A percentile compares a stretch with the other conserved stretches of the same genome.
phyloP scores from a whole-genome alignment of 2,113 vertebrate genomes.

The Aramus guarauna region DNA sequence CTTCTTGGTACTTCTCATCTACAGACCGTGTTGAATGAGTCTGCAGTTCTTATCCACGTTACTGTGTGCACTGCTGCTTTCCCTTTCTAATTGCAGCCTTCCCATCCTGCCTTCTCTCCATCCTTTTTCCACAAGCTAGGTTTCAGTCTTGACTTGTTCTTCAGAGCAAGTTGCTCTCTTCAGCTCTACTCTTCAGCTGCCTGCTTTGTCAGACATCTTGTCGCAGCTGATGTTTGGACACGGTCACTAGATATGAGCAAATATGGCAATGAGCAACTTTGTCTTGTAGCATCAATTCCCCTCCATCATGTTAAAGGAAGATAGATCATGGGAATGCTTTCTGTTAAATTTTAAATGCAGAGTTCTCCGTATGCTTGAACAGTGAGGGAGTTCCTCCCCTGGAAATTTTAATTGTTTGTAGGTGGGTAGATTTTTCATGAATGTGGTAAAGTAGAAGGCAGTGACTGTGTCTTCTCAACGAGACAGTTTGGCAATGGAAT shows the following conservation, averaged over 20 bases:
- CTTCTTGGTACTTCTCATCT: neutral
- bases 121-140: neutral
- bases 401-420: neutral
- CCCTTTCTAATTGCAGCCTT: neutral
- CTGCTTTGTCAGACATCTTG: neutral
- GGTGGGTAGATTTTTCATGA: neutral
- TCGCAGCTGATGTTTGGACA: neutral
- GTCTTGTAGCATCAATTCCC: neutral
- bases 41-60: neutral
- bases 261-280: neutral
- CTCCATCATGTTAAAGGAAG: neutral
- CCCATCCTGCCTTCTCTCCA: neutral
- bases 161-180: neutral
- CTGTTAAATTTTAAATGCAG: neutral
- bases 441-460: neutral
- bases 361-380: accelerated
- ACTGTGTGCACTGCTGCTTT: neutral
- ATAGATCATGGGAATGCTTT: neutral
- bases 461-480: neutral
- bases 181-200: neutral
- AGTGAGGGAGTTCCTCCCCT: neutral
- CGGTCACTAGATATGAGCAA: neutral
- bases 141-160: neutral
- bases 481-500: neutral
- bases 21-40: neutral